phyloP scores from a whole-genome alignment of 2,113 vertebrate species.

The Alectura lathami region DNA sequence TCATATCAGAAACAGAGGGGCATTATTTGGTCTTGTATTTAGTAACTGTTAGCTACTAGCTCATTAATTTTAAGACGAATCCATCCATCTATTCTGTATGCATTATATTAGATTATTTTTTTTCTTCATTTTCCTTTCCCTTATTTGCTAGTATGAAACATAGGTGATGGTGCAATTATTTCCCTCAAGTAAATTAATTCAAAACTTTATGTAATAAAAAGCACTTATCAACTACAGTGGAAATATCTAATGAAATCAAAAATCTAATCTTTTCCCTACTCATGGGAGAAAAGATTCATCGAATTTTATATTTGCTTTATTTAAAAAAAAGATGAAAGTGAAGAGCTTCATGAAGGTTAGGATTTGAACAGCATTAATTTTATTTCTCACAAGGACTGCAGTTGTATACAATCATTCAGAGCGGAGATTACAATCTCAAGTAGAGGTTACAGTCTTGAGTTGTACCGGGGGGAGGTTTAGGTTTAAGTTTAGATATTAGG shows the following conservation, averaged over 20 bases:
- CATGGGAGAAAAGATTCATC: background rate
- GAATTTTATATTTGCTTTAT: background rate
- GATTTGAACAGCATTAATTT: background rate
- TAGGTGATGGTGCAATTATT: background rate
- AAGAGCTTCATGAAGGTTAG: background rate
- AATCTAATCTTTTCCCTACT: background rate
- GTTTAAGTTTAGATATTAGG: background rate
- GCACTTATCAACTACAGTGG: background rate
- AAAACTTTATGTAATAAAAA: background rate
- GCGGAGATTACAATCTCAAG: too few relatives aligned
- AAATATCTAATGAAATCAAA: background rate
- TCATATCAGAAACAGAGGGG: background rate
- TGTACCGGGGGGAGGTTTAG: background rate
- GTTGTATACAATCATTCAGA: fast-evolving
- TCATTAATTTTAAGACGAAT: conserved; percentile 2
- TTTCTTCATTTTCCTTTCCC: background rate
- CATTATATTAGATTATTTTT: background rate
- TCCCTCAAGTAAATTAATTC: background rate
- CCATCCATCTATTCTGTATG: background rate
- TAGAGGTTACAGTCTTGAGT: background rate
- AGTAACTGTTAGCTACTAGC: background rate
- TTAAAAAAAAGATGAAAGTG: background rate
- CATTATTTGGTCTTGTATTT: background rate
- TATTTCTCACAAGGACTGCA: background rate
- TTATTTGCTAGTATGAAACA: background rate